These are phyloP conservation scores for Thereva nobilitata DNA, from an alignment of 2,888 invertebrate genomes.

Conservation along the genomic window DNA sequence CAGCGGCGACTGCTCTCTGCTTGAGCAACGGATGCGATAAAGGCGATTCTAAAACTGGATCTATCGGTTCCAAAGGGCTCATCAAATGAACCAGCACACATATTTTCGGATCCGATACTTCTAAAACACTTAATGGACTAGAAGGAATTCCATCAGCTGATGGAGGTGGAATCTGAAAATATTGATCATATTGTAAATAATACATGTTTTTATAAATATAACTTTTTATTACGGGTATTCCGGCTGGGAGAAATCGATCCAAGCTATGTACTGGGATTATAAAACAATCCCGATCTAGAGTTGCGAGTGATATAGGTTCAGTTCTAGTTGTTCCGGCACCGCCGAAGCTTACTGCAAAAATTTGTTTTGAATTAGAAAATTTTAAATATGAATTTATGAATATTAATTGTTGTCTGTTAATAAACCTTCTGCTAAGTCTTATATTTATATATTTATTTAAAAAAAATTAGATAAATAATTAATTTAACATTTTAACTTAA, in stretches of 20 bases:
- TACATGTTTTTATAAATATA: background rate
- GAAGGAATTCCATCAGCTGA: slow-evolving; percentile 62
- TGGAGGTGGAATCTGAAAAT: slow-evolving; percentile 65
- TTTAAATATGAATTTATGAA: slow-evolving; percentile 15
- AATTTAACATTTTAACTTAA: too few relatives aligned
- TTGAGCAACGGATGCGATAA: slow-evolving; percentile 77
- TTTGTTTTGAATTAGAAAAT: slow-evolving; percentile 22
- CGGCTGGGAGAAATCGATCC: slow-evolving; percentile 85
- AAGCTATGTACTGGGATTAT: slow-evolving; percentile 90
- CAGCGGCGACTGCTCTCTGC: slow-evolving; percentile 77
- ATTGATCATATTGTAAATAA: background rate
- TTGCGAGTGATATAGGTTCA: slow-evolving; percentile 78
- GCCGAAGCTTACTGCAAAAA: slow-evolving; percentile 53
- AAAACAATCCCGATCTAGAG: slow-evolving; percentile 87
- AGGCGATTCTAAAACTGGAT: slow-evolving; percentile 84
- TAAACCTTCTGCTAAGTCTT: too few relatives aligned
- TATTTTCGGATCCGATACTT: slow-evolving; percentile 87
- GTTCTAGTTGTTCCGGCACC: slow-evolving; percentile 54
- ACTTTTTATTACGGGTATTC: slow-evolving; percentile 70
- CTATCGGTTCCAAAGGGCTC: slow-evolving; percentile 85
- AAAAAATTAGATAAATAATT: too few relatives aligned
- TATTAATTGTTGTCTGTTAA: slow-evolving; percentile 8
- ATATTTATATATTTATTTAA: too few relatives aligned
- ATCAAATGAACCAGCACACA: slow-evolving; percentile 87
- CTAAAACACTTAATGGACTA: slow-evolving; percentile 72